These are phyloP conservation scores for Smithornis capensis DNA, from an alignment of 2,113 vertebrate genomes.

Conservation along the genomic window DNA sequence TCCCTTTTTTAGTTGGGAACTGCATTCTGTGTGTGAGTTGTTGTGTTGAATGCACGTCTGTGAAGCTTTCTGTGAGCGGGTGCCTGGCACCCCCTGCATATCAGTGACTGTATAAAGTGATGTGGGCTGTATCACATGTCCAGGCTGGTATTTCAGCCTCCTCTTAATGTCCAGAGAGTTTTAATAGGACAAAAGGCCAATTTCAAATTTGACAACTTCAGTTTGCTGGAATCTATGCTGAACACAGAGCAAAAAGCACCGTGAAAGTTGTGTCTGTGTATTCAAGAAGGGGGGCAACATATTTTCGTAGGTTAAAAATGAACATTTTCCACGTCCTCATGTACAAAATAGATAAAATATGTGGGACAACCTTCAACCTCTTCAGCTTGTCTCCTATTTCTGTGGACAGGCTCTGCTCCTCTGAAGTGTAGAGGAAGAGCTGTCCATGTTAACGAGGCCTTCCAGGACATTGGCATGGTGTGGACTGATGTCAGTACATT, in stretches of 20 bases:
- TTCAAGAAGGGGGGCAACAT: neutral
- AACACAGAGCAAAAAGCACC: neutral
- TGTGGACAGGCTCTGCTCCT: neutral
- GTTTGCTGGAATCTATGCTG: neutral
- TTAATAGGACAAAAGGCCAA: neutral
- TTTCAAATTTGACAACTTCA: neutral
- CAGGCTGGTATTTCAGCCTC: conserved; percentile 25
- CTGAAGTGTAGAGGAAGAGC: neutral
- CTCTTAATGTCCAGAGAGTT: neutral
- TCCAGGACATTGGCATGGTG: neutral
- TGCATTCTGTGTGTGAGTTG: neutral
- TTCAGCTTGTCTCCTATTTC: neutral
- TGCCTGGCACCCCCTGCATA: neutral
- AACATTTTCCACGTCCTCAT: neutral
- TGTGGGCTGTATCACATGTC: neutral
- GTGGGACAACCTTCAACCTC: neutral
- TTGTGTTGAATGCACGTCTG: rapidly evolving
- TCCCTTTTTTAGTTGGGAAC: neutral
- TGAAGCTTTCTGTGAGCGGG: neutral
- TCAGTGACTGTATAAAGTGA: neutral
- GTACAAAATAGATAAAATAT: neutral
- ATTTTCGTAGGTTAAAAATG: neutral
- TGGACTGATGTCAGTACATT: neutral
- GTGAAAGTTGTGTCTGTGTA: neutral
- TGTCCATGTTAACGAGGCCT: neutral